Base-by-base conservation (phyloP, 1,140 invertebrate genomes). In the Drosophila tsacasi region DNA sequence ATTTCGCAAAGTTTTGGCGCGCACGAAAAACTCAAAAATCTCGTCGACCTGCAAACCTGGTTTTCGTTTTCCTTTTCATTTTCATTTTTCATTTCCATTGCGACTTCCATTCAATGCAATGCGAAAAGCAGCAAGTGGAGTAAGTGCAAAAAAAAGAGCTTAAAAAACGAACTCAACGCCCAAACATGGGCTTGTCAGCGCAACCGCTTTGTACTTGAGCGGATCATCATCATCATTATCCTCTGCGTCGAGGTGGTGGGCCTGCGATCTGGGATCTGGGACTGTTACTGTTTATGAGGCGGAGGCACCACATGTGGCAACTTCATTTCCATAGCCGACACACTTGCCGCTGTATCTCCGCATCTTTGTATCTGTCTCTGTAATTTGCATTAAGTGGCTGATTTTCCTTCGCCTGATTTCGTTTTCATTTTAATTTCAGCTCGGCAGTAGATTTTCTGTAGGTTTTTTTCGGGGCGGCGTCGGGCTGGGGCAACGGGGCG, bases 351-450 rank as follows among this genome's bases (percentile, higher is more conserved):
- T 60, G 30, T 79, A 54, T 71, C 50, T 58, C 37, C 42, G 64
- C 44, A 68, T 64, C 82, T 60, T 23, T 67, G 50, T 69, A 49
- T 59, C 80, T 74, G 76, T 79, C 46, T 68, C 69, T 74, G 81
- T 80, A 81, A 87, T 89, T 87, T 87, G 84, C 84, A 87, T 86
- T 73, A 86, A 86, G 83, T 82, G 83, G 49, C 65, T 67, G 82
- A 77, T 63, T 76, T 79, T 68, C 60, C 54, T 76, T 67, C 44
- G 65, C 42, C 65, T 65, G 65, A 67, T 64, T 76, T 49, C 73
- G 63, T 75, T 64, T 76, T 76, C 54, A 23, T 67, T 68, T 67
- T 68, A 46, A 68, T 67, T 67, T 76, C 27, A 35, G 54, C 15
- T 21, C 39, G 2, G 35, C 25, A n/a, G 54, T 57, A 57, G 54